Evolutionary conservation across 2,113 vertebrate genomes (phyloP).

Genomic region (Elanus axillaris): DNA sequence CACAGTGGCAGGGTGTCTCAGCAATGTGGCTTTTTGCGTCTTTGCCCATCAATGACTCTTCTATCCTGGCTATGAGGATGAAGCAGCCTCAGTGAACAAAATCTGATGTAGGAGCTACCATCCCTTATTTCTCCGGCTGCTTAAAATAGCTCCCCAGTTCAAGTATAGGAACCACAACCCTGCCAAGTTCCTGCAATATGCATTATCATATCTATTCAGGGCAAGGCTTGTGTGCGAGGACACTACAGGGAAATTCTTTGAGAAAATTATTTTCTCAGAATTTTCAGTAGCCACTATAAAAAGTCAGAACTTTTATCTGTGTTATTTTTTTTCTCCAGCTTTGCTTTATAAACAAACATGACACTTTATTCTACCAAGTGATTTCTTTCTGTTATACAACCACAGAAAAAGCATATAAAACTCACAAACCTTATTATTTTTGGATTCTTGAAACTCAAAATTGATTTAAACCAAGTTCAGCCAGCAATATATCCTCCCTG

Average conservation of each 20-base stretch:
- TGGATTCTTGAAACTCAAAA: conserved; percentile 41
- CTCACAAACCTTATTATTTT: conserved; percentile 61
- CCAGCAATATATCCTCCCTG: conserved; percentile 35
- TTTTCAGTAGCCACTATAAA: conserved; percentile 33
- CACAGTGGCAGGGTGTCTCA: not conserved
- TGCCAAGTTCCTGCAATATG: not conserved
- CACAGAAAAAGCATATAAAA: conserved; percentile 44
- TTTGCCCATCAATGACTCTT: not conserved
- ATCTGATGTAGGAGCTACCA: not conserved
- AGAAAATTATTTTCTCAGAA: not conserved
- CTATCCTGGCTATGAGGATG: not conserved
- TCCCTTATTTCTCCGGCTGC: not conserved
- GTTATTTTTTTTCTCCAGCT: not conserved
- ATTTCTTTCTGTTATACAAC: conserved; percentile 48
- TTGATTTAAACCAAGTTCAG: conserved; percentile 56
- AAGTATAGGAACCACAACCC: not conserved
- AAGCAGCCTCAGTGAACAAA: not conserved
- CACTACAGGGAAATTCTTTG: not conserved
- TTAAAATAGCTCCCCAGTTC: not conserved
- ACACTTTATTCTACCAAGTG: conserved; percentile 55
- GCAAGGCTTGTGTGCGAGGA: not conserved
- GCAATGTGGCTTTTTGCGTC: not conserved
- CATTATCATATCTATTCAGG: not conserved
- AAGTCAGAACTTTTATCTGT: conserved; percentile 18
- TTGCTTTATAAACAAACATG: conserved; percentile 51